Evolutionary conservation across 64 coral and sea anemone species (phyloP), one percentile per base, ranked within the genome.

Genomic region (Stichodactyla helianthus): DNA sequence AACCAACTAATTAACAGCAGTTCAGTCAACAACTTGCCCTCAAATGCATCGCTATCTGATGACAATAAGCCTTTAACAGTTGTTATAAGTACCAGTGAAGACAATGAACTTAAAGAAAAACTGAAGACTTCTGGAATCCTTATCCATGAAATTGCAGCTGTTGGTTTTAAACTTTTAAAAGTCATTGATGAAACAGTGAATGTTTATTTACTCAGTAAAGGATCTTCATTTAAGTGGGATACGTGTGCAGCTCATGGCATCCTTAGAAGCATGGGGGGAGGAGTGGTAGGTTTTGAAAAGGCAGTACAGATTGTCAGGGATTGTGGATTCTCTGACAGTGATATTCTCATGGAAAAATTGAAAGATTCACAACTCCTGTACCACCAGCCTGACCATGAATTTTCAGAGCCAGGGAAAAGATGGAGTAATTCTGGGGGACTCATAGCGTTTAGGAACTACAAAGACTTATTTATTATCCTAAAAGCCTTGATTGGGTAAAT

Each of bases 181-280:
- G 94, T 97, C 12, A 97, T 97, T 88, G 89, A 90, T 7, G 50
- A 85, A 50, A 84, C 81, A 59, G 85, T 93, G 50, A 85, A 97
- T 88, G 91, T 93, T 23, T 97, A 88, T 61, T 76, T 97, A 52
- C 91, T 97, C 50, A 93, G 89, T 25, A 87, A 86, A 82, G 88
- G 86, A 18, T 89, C 90, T 71, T 92, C 90, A 51, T 95, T 92
- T 51, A 95, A 95, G 18, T 95, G 93, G 93, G 93, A 95, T n/a
- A 95, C 93, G 16, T 95, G 93, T 87, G 93, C 90, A 23, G 90
- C 93, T 35, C 87, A 95, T 86, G 93, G 90, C 64, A 92, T 95
- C 53, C 74, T 95, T 58, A 84, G 84, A 51, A 82, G 90, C 11
- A 82, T 89, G 85, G 93, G 87, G 67, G 93, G 93, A 77, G 93